Evolutionary conservation across 2,888 invertebrate genomes (phyloP).

Genomic region (Spisula solida): DNA sequence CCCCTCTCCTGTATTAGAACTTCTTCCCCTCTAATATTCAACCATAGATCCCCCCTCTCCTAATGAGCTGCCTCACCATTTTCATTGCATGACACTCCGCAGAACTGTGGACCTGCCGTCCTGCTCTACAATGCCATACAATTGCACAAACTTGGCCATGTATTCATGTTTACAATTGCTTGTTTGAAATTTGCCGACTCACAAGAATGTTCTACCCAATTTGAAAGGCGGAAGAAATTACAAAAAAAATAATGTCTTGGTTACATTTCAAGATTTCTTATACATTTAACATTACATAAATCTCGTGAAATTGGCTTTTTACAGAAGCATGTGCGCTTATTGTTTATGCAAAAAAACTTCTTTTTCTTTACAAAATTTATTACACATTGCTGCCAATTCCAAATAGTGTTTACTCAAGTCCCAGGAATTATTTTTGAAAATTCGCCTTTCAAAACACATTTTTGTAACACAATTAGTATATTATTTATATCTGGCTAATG

Average conservation of each 20-base stretch:
- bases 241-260: slow-evolving; percentile 30
- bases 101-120: no score
- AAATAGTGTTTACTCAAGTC: slow-evolving; percentile 66
- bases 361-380: slow-evolving; percentile 67
- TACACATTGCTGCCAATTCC: slow-evolving; percentile 62
- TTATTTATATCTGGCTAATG: slow-evolving; percentile 67
- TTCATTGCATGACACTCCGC: no score
- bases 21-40: no score
- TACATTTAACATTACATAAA: slow-evolving; percentile 36
- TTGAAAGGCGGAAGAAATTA: slow-evolving; percentile 7
- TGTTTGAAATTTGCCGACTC: slow-evolving; percentile 26
- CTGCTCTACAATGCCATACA: neutral
- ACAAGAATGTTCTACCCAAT: neutral
- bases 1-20: no score
- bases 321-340: slow-evolving; percentile 43
- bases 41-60: no score
- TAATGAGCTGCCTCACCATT: no score
- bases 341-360: slow-evolving; percentile 67
- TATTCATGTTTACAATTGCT: neutral
- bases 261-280: slow-evolving; percentile 45
- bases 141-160: neutral
- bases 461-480: slow-evolving; percentile 68
- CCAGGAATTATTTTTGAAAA: slow-evolving; percentile 65
- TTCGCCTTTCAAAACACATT: slow-evolving; percentile 55
- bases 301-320: slow-evolving; percentile 41